Evolutionary conservation across 2,113 vertebrate species (phyloP).

Genomic region (Microcebus griseorufus): DNA sequence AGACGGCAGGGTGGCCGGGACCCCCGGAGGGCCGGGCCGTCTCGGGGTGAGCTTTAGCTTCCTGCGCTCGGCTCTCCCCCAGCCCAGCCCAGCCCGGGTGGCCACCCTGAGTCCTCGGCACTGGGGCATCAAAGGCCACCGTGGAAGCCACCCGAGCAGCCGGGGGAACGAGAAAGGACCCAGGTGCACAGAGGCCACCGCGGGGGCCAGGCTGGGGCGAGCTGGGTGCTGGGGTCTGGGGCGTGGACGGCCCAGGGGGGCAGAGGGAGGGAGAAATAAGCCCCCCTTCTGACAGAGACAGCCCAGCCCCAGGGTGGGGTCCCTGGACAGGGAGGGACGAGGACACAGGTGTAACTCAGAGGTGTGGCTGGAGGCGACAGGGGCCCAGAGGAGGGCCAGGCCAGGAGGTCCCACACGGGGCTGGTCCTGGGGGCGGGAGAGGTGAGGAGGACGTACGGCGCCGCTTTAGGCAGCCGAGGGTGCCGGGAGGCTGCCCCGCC

Average conservation of each 20-base stretch:
- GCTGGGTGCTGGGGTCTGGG: rapidly evolving
- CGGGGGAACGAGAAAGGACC: not conserved
- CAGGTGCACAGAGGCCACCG: rapidly evolving
- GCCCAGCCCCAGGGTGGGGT: too few relatives aligned
- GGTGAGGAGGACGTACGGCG: too few relatives aligned
- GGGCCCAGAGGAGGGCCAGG: too few relatives aligned
- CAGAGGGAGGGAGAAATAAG: not conserved
- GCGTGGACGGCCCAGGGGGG: not conserved
- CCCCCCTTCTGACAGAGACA: not conserved
- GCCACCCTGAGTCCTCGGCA: not conserved
- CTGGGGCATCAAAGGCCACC: not conserved
- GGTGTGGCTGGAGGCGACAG: not conserved
- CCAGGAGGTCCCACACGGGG: too few relatives aligned
- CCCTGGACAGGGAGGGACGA: not conserved
- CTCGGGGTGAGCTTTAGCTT: not conserved
- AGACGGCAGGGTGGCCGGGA: not conserved
- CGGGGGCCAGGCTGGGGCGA: not conserved
- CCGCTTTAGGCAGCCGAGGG: too few relatives aligned
- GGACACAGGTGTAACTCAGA: too few relatives aligned
- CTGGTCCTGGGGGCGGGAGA: too few relatives aligned
- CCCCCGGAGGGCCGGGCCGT: rapidly evolving
- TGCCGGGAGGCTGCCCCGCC: too few relatives aligned
- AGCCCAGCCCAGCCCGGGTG: too few relatives aligned
- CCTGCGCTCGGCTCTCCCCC: not conserved
- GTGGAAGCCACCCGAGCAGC: rapidly evolving